Evolutionary conservation across 2,113 vertebrate species (phyloP), one percentile per base, ranked within the genome.

Genomic region (Burhinus oedicnemus): DNA sequence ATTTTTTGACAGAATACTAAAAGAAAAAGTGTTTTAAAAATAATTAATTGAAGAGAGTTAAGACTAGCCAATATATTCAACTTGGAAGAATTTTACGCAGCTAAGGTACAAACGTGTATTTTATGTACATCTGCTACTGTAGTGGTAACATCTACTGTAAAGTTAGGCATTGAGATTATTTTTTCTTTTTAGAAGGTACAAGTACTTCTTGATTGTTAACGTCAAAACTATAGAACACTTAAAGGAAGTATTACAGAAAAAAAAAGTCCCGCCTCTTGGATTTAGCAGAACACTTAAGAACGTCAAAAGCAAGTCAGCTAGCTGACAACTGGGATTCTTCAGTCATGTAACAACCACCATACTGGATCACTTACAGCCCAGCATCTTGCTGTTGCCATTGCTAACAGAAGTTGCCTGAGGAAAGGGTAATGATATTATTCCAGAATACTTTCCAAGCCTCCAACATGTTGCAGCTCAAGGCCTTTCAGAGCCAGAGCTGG

Each of bases 291-390:
- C 45, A 44, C 49, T 77, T 65, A 12, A 51, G 44, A 80, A 83
- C n/a, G 30, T 65, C 71, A n/a, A 74, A 76, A 90, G 52, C 60
- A 89, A 91, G 66, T 40, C 54, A 86, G 42, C 29, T 36, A 93
- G 36, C 71, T 93, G 75, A 69, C 61, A 86, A 82, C 34, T 86
- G 62, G 66, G 58, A 92, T 44, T 80, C 71, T 34, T 76, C 76
- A 80, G 36, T 55, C 68, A 54, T 2, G 4, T 45, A 82, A 75
- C 52, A 4, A n/a, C 51, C 1, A 27, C 15, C 0, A 0, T 12
- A 27, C 42, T 20, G 47, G 61, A 47, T 60, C 62, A 76, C 66
- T 44, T 32, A 26, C 2, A 83, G 70, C 61, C 34, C 66, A 72
- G 58, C 49, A 76, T 47, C 87, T 87, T 86, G 65, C 60, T 15